These are phyloP conservation scores for Alligator sinensis DNA, from an alignment of 2,113 vertebrate genomes.

Conservation along the genomic window DNA sequence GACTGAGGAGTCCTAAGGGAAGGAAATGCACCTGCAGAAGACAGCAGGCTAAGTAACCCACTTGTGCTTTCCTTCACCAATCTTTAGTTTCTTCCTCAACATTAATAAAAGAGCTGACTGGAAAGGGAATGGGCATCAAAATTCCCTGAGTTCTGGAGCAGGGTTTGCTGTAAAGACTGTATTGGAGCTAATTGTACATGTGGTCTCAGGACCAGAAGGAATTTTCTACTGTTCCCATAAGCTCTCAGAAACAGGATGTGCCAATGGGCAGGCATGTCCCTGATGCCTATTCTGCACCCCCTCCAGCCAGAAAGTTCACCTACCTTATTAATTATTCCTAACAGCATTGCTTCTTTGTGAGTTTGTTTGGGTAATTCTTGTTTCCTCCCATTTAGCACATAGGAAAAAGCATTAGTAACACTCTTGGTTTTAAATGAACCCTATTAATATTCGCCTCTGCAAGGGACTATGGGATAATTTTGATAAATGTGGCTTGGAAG, in stretches of 20 bases:
- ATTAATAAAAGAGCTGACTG: neutral
- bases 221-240: neutral
- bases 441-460: slow-evolving; percentile 83
- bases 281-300: slow-evolving; percentile 48
- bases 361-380: slow-evolving; percentile 80
- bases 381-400: slow-evolving; percentile 79
- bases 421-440: slow-evolving; percentile 82
- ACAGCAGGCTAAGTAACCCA: neutral
- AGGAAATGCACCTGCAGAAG: neutral
- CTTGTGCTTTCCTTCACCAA: neutral
- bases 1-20: neutral
- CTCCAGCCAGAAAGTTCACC: slow-evolving; percentile 54
- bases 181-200: rapidly evolving
- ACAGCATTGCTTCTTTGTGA: slow-evolving; percentile 21
- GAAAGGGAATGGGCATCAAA: neutral
- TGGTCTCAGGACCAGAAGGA: neutral
- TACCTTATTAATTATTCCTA: slow-evolving; percentile 74
- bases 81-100: neutral
- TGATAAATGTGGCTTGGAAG: slow-evolving; percentile 84
- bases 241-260: slow-evolving; percentile 6
- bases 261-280: neutral
- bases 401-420: slow-evolving; percentile 82
- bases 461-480: slow-evolving; percentile 84
- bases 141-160: neutral
- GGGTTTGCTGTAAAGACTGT: neutral